Conservation (phyloP, 2,113 vertebrate genomes). For the Pygoscelis adeliae region DNA sequence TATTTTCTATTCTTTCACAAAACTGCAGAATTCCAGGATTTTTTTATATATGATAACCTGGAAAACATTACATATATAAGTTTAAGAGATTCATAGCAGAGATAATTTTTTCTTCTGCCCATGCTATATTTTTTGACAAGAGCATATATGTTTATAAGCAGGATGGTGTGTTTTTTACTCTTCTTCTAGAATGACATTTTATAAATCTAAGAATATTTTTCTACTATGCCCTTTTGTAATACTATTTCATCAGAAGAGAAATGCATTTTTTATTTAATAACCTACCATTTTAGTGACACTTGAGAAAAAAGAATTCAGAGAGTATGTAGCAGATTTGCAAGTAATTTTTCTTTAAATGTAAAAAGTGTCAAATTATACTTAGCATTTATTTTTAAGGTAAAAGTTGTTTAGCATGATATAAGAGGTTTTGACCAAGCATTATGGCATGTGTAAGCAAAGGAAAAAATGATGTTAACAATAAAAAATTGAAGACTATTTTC, state of each 20-base stretch:
- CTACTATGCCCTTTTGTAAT: not conserved
- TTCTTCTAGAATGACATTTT: not conserved
- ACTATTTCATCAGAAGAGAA: not conserved
- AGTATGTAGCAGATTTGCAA: not conserved
- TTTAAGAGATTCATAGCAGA: not conserved
- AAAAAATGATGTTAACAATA: not conserved
- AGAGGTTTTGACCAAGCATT: not conserved
- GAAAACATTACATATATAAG: not conserved
- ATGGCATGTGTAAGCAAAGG: not conserved
- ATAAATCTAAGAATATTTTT: not conserved
- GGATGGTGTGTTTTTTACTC: not conserved
- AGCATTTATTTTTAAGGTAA: not conserved
- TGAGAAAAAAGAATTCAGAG: not conserved
- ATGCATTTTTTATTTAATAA: not conserved
- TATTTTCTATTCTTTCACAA: not conserved
- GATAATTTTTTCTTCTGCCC: not conserved
- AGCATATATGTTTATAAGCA: not conserved
- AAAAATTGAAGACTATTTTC: not conserved
- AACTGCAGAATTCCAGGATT: not conserved
- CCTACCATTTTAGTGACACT: not conserved
- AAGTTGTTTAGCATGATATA: not conserved
- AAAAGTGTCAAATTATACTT: not conserved
- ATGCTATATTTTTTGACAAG: not conserved
- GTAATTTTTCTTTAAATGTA: not conserved
- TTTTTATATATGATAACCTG: not conserved